phyloP scores from a whole-genome alignment of 2,888 invertebrate species.

The Odontocolon sp. region DNA sequence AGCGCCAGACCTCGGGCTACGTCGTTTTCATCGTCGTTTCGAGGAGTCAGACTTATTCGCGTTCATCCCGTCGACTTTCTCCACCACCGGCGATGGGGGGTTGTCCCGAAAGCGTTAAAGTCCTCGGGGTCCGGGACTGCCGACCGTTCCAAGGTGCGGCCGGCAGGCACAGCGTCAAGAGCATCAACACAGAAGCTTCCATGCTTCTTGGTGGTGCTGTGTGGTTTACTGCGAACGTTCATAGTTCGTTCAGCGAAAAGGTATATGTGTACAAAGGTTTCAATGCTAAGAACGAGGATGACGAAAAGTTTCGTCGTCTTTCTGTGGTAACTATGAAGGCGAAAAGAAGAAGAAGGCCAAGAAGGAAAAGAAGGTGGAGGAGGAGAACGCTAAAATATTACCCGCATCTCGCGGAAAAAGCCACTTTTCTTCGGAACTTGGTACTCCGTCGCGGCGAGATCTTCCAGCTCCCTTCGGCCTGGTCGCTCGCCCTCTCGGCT shows the following conservation, averaged over 20 bases:
- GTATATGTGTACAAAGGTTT: conserved; percentile 37
- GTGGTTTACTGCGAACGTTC: conserved; percentile 14
- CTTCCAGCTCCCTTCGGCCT: conserved; percentile 20
- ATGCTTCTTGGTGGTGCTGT: conserved; percentile 37
- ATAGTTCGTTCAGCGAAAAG: background rate
- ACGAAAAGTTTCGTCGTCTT: conserved; percentile 69
- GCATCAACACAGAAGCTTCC: conserved; percentile 38
- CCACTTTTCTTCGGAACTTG: conserved; percentile 68
- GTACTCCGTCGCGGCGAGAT: conserved; percentile 51
- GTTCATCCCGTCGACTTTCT: conserved; percentile 54
- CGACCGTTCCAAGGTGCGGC: background rate
- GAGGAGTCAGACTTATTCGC: conserved; percentile 31
- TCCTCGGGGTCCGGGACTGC: conserved; percentile 17
- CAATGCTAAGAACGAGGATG: conserved; percentile 56
- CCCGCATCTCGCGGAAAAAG: conserved; percentile 69
- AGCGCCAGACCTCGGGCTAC: conserved; percentile 20
- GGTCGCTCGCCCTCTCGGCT: conserved; percentile 8
- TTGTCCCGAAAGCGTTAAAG: conserved; percentile 64
- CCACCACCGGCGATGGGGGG: conserved; percentile 37
- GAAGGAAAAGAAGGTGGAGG: conserved; percentile 1
- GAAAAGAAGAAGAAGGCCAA: background rate
- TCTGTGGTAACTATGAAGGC: conserved; percentile 63
- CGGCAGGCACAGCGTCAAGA: conserved; percentile 27
- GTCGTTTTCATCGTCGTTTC: background rate
- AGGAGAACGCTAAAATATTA: conserved; percentile 73